These are phyloP conservation scores for Jacana jacana DNA, from an alignment of 2,113 vertebrate species.

Conservation along the genomic window DNA sequence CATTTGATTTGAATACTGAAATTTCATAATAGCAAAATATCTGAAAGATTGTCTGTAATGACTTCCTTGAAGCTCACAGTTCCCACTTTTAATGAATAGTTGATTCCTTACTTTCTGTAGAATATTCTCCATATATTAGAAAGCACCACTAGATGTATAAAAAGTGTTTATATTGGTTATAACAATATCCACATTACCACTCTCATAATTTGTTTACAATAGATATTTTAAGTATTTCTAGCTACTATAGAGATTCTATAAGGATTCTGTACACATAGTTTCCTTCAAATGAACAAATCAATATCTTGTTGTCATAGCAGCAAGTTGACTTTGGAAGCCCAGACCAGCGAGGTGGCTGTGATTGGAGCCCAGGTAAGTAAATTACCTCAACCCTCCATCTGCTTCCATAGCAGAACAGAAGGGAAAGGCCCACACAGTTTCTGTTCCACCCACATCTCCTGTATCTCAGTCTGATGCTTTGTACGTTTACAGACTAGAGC, in stretches of 20 bases:
- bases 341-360: background rate
- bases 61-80: constrained; percentile 4
- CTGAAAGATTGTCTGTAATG: background rate
- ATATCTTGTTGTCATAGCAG: background rate
- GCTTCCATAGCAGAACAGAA: background rate
- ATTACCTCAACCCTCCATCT: constrained; percentile 32
- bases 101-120: constrained; percentile 30
- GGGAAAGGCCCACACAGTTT: background rate
- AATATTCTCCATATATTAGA: background rate
- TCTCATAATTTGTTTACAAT: background rate
- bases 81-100: constrained; percentile 1
- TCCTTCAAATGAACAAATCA: background rate
- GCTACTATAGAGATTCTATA: background rate
- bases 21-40: background rate
- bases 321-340: background rate
- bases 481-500: background rate
- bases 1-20: background rate
- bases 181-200: background rate
- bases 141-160: background rate
- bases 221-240: background rate
- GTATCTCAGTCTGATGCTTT: background rate
- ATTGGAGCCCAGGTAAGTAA: background rate
- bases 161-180: background rate
- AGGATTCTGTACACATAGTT: background rate
- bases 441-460: background rate